Percentiles rank a stretch among this genome's conserved stretches.
Evolutionary conservation across 2,888 invertebrate species (phyloP).

Genomic region (Lasius fuliginosus): DNA sequence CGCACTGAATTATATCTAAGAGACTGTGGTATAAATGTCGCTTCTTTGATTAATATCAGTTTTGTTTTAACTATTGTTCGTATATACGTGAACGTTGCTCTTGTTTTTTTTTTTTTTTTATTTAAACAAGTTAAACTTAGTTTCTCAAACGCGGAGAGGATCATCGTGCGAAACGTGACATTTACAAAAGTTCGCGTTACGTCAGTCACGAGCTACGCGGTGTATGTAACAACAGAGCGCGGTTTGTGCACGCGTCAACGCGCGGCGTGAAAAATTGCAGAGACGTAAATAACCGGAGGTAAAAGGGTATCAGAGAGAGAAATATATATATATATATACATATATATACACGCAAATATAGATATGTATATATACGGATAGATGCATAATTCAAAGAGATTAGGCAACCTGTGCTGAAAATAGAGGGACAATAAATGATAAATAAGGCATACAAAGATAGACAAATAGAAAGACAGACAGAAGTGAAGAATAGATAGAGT

Average conservation of each 20-base stretch:
- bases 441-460: conserved; percentile 48
- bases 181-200: conserved; percentile 53
- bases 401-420: conserved; percentile 80
- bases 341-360: conserved; percentile 24
- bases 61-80: not conserved
- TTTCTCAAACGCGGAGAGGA: conserved; percentile 43
- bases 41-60: not conserved
- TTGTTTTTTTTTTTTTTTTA: not conserved
- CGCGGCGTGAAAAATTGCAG: conserved; percentile 60
- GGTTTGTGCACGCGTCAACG: conserved; percentile 67
- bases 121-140: conserved; percentile 40
- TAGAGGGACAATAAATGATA: conserved; percentile 62
- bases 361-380: conserved; percentile 48
- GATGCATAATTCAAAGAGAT: conserved; percentile 65
- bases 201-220: conserved; percentile 48
- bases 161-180: conserved; percentile 50
- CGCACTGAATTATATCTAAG: not conserved
- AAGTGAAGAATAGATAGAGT: conserved; percentile 64
- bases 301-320: conserved; percentile 49
- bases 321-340: conserved; percentile 8
- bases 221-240: conserved; percentile 43
- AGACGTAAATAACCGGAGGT: conserved; percentile 47
- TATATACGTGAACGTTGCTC: not conserved
- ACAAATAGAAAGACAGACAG: conserved; percentile 51
- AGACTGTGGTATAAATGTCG: conserved; percentile 5